A percentile compares a stretch with the other conserved stretches of the same genome.
These are phyloP conservation scores for Eulemur albifrons DNA, from an alignment of 2,797 vertebrate species.

Conservation along the genomic window DNA sequence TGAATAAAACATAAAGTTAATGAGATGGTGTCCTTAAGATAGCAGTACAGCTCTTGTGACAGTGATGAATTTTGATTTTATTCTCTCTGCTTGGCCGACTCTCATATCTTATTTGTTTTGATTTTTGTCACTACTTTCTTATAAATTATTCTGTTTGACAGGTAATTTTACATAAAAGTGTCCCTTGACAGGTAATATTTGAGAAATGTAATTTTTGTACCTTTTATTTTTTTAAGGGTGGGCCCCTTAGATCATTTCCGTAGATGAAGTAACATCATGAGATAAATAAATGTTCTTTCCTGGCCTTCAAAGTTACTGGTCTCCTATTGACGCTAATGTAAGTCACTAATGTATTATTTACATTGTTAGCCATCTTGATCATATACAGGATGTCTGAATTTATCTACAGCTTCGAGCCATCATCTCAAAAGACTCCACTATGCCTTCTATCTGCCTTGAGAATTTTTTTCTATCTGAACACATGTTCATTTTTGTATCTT, in stretches of 20 bases:
- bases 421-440: background rate
- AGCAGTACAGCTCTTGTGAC: background rate
- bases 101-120: background rate
- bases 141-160: slow-evolving; percentile 33
- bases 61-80: background rate
- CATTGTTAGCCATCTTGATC: background rate
- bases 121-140: slow-evolving; percentile 16
- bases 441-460: background rate
- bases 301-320: background rate
- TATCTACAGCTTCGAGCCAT: background rate
- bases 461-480: background rate
- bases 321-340: background rate
- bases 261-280: background rate
- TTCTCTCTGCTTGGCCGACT: background rate
- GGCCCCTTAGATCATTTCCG: slow-evolving; percentile 15
- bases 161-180: background rate
- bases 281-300: background rate
- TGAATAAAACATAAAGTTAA: slow-evolving; percentile 48
- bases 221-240: slow-evolving; percentile 35
- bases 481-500: background rate
- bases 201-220: background rate
- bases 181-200: background rate
- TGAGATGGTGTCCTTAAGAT: slow-evolving; percentile 40
- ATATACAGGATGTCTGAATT: background rate
- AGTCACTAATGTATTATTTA: slow-evolving; percentile 13